Evolutionary conservation across 2,797 vertebrate genomes (phyloP).

Genomic region (Holocentrus rufus): DNA sequence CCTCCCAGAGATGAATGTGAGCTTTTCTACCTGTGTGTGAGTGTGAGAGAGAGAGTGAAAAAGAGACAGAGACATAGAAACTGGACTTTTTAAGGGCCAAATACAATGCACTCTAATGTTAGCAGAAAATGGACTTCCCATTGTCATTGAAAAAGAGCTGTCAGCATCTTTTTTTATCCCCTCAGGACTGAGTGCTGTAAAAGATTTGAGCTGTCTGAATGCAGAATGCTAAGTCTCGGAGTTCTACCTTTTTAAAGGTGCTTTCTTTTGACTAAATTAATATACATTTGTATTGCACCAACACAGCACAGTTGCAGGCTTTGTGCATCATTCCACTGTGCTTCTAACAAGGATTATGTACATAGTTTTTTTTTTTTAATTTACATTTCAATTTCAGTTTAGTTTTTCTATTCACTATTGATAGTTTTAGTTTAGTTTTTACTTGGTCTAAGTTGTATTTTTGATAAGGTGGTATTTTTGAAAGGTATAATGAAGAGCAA

Average conservation of each 20-base stretch:
- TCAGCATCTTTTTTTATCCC: slow-evolving; percentile 48
- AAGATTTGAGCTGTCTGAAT: slow-evolving; percentile 21
- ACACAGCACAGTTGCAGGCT: background rate
- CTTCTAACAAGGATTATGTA: background rate
- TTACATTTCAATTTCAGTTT: too few relatives aligned
- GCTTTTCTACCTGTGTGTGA: slow-evolving; percentile 11
- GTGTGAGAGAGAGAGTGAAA: slow-evolving; percentile 3
- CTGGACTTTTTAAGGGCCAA: slow-evolving; percentile 20
- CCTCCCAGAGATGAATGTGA: slow-evolving; percentile 20
- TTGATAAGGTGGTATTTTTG: too few relatives aligned
- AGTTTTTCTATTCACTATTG: too few relatives aligned
- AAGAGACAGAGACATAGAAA: background rate
- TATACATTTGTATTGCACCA: background rate
- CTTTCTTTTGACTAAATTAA: slow-evolving; percentile 4
- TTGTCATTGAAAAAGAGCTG: slow-evolving; percentile 50
- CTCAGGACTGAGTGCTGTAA: slow-evolving; percentile 18
- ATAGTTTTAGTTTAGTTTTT: too few relatives aligned
- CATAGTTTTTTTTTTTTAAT: too few relatives aligned
- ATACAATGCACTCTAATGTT: slow-evolving; percentile 22
- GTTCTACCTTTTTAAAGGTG: background rate
- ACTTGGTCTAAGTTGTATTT: too few relatives aligned
- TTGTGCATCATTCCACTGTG: too few relatives aligned
- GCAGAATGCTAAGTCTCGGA: slow-evolving; percentile 21
- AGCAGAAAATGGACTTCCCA: slow-evolving; percentile 41
- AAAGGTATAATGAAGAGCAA: too few relatives aligned